Percentiles rank a stretch among this genome's conserved stretches.
These are phyloP conservation scores for Heliconius hortense DNA, from an alignment of 2,888 invertebrate species.

Conservation along the genomic window DNA sequence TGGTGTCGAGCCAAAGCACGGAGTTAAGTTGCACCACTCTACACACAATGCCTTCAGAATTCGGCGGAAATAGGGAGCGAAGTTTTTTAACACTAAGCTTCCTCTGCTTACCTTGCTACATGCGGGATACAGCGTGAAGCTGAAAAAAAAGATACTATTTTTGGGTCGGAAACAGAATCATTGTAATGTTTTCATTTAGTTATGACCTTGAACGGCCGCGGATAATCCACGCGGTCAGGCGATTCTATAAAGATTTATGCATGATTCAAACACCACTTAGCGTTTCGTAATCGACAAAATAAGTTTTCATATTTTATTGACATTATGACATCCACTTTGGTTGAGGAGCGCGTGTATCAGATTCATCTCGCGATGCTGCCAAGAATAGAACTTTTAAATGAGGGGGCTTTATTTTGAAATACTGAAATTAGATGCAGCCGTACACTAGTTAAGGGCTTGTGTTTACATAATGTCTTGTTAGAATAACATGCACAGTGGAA, in stretches of 20 bases:
- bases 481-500: not conserved
- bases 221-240: constrained; percentile 58
- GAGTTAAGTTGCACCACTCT: no score
- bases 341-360: constrained; percentile 53
- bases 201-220: constrained; percentile 66
- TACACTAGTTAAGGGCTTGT: constrained; percentile 48
- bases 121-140: no score
- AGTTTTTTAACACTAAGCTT: no score
- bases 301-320: constrained; percentile 79
- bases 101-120: no score
- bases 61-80: no score
- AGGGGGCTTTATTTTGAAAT: constrained; percentile 73
- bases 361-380: constrained; percentile 52
- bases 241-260: constrained; percentile 71
- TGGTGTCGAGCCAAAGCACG: no score
- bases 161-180: constrained; percentile 65
- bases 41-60: no score
- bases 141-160: constrained; percentile 56
- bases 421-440: constrained; percentile 49
- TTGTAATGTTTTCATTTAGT: constrained; percentile 60
- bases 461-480: constrained; percentile 23
- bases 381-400: constrained; percentile 68
- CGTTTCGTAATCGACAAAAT: constrained; percentile 79
- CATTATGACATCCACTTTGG: constrained; percentile 75
- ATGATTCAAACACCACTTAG: constrained; percentile 61